Evolutionary conservation across 2,113 vertebrate genomes (phyloP).

Genomic region (Ophthalmolycus amberensis): DNA sequence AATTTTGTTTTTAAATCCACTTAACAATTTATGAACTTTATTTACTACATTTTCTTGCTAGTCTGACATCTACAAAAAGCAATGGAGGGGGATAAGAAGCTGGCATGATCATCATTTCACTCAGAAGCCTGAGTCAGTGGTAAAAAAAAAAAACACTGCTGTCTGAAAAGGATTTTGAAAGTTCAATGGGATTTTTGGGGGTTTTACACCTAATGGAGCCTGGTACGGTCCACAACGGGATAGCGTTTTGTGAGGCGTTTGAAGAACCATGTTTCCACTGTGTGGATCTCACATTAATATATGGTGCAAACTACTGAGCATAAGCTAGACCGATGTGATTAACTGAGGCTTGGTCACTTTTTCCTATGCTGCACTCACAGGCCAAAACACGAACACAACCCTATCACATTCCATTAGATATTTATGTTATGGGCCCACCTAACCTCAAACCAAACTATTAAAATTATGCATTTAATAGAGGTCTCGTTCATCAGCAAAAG

Average conservation of each 20-base stretch:
- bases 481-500: background rate
- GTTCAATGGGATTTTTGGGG: background rate
- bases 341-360: constrained; percentile 16
- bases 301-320: constrained; percentile 4
- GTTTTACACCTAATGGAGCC: background rate
- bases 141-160: background rate
- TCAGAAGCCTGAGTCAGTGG: background rate
- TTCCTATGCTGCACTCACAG: constrained; percentile 38
- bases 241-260: background rate
- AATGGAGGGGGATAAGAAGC: background rate
- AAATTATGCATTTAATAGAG: background rate
- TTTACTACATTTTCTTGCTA: background rate
- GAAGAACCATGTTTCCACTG: background rate
- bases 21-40: background rate
- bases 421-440: background rate
- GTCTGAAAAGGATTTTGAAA: background rate
- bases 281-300: background rate
- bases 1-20: background rate
- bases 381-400: constrained; percentile 25
- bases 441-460: constrained; percentile 38
- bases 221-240: background rate
- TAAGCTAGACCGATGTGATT: constrained; percentile 7
- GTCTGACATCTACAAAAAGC: background rate
- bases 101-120: background rate
- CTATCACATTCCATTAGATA: constrained; percentile 14